A percentile compares a stretch with the other conserved stretches of the same genome.
phyloP scores from a whole-genome alignment of 2,113 vertebrate genomes.

The Tragelaphus scriptus region DNA sequence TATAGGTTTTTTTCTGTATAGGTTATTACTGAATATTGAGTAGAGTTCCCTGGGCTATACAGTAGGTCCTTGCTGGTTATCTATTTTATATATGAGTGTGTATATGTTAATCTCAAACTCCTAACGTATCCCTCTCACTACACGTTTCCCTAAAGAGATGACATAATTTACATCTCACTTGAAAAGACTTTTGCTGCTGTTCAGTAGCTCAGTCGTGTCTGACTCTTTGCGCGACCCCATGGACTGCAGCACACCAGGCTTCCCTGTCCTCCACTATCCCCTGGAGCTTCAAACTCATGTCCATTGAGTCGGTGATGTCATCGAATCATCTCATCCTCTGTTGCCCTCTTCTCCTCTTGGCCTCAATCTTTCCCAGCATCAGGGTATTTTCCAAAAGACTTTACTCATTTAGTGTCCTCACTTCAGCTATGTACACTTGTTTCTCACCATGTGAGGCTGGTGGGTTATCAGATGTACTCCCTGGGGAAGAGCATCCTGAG shows the following conservation, averaged over 20 bases:
- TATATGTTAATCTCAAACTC: background rate
- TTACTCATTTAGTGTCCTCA: background rate
- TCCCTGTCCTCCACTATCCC: too few relatives aligned
- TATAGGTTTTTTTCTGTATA: background rate
- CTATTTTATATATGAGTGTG: background rate
- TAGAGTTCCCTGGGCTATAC: background rate
- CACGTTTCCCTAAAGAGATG: background rate
- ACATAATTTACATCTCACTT: background rate
- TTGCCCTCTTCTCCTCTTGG: too few relatives aligned
- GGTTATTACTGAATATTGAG: background rate
- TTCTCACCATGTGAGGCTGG: background rate
- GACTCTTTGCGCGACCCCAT: rapidly evolving
- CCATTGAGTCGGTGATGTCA: too few relatives aligned
- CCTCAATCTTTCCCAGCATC: too few relatives aligned
- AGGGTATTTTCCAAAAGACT: background rate
- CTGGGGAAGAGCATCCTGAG: background rate
- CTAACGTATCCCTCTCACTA: background rate
- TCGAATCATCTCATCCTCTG: too few relatives aligned
- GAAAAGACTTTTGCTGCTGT: background rate
- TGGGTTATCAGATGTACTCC: background rate
- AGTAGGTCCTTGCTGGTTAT: background rate
- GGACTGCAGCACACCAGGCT: background rate
- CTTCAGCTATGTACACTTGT: background rate
- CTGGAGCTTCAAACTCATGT: too few relatives aligned
- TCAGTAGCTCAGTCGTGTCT: background rate